phyloP scores from a whole-genome alignment of 1,140 invertebrate genomes.

The Procambarus clarkii region DNA sequence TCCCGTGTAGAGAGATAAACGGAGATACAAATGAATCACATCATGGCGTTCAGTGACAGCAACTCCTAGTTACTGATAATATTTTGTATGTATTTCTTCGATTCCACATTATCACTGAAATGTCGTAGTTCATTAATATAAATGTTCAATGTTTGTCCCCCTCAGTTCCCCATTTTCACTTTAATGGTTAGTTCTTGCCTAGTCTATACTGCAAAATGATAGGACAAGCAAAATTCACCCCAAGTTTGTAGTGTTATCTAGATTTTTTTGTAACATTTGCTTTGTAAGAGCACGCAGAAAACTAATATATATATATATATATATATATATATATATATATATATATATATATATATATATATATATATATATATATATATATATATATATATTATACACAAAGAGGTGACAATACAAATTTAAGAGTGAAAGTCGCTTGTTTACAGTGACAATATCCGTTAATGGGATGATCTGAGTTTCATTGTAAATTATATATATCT shows the following conservation, averaged over 20 bases:
- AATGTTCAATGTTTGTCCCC: slow-evolving; percentile 34
- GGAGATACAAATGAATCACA: neutral
- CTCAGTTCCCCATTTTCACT: slow-evolving; percentile 25
- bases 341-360: too few species aligned
- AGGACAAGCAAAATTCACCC: slow-evolving; percentile 59
- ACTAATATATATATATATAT: neutral
- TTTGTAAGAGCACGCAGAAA: slow-evolving; percentile 18
- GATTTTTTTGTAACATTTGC: slow-evolving; percentile 15
- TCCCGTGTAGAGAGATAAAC: too few species aligned
- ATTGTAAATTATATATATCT: slow-evolving; percentile 5
- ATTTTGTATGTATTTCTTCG: neutral
- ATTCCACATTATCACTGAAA: slow-evolving; percentile 30
- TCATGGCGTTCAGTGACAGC: slow-evolving; percentile 18
- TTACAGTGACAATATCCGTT: slow-evolving; percentile 28
- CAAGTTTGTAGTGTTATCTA: slow-evolving; percentile 51
- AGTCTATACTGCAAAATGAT: slow-evolving; percentile 49
- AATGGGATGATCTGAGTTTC: neutral
- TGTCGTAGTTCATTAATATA: slow-evolving; percentile 26
- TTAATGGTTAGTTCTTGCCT: slow-evolving; percentile 51
- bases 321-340: slow-evolving; percentile 23
- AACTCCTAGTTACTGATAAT: slow-evolving; percentile 29
- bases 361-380: neutral
- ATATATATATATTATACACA: neutral
- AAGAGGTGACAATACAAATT: slow-evolving; percentile 16
- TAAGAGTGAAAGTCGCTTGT: slow-evolving; percentile 43